Evolutionary conservation across 1,140 invertebrate species (phyloP).

Genomic region (Meloidogyne chitwoodi): DNA sequence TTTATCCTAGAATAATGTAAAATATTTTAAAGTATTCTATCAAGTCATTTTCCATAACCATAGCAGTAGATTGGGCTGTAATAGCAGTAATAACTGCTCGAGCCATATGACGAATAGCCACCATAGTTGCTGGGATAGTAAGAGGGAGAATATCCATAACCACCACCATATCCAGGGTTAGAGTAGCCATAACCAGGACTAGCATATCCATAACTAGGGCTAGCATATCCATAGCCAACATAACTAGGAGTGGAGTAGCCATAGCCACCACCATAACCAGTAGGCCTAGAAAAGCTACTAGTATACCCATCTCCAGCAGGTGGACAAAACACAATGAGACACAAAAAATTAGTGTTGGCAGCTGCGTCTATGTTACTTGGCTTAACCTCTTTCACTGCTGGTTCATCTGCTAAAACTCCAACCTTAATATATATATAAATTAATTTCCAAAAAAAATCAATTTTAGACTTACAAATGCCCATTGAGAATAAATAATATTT

Average conservation of each 20-base stretch:
- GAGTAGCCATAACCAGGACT: background rate
- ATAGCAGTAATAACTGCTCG: background rate
- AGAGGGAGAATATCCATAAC: background rate
- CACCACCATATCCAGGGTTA: background rate
- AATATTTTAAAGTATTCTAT: too few relatives aligned
- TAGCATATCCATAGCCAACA: background rate
- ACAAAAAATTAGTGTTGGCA: background rate
- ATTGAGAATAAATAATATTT: too few relatives aligned
- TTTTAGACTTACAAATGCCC: background rate
- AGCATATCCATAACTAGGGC: background rate
- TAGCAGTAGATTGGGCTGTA: background rate
- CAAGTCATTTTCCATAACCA: background rate
- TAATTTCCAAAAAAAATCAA: background rate
- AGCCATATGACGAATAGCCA: background rate
- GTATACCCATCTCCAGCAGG: background rate
- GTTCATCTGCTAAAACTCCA: background rate
- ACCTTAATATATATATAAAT: too few relatives aligned
- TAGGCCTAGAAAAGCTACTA: too few relatives aligned
- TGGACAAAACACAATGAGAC: background rate
- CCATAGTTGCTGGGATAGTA: background rate
- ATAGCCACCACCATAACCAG: background rate
- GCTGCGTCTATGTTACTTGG: background rate
- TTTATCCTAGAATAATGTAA: too few relatives aligned
- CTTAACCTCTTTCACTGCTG: background rate
- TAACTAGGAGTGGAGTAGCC: background rate